These are phyloP conservation scores for Spizaetus ornatus DNA, from an alignment of 2,113 vertebrate species.

Conservation along the genomic window DNA sequence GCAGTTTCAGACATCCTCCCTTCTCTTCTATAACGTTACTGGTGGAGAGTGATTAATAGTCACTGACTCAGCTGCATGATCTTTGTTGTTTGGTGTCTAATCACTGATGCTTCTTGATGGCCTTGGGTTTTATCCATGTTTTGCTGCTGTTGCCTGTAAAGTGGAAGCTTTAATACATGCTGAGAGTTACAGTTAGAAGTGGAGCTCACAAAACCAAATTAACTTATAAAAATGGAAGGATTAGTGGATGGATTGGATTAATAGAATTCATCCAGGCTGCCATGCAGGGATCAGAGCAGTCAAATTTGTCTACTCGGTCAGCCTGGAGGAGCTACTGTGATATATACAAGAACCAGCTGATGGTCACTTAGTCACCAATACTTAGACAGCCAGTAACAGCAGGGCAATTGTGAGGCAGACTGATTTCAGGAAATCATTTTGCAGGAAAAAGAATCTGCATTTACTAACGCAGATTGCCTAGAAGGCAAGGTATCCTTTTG, in stretches of 20 bases:
- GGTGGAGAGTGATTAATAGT: background rate
- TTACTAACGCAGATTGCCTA: background rate
- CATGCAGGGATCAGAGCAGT: background rate
- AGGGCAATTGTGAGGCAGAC: background rate
- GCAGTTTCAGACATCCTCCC: background rate
- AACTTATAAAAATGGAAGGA: background rate
- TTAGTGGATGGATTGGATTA: background rate
- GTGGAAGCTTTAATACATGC: background rate
- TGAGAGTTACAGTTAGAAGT: background rate
- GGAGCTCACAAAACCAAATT: background rate
- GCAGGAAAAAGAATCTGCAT: background rate
- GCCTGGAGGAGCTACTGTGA: background rate
- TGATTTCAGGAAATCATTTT: conserved; percentile 3
- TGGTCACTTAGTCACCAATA: conserved; percentile 21
- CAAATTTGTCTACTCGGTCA: background rate
- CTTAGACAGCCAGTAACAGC: background rate
- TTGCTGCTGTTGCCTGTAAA: background rate
- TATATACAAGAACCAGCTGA: background rate
- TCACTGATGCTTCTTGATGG: background rate
- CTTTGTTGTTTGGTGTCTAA: background rate
- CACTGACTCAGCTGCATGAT: background rate
- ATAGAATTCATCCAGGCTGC: background rate
- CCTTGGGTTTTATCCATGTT: background rate
- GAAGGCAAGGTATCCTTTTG: background rate
- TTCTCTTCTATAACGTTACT: background rate